phyloP scores from a whole-genome alignment of 2,888 invertebrate species.

The Aspidapion aeneum region DNA sequence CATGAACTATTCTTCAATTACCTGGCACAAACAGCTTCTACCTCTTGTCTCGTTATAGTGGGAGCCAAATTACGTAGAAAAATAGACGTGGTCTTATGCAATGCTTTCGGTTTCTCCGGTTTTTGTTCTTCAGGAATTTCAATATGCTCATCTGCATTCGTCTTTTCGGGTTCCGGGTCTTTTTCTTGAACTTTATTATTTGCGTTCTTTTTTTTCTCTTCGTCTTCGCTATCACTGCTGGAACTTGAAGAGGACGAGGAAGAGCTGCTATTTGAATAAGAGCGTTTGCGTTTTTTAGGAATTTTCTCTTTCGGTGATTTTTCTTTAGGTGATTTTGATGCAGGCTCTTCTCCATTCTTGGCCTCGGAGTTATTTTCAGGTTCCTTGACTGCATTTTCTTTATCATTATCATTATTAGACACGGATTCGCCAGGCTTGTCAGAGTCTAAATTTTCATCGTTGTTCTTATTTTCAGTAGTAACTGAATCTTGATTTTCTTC shows the following conservation, averaged over 20 bases:
- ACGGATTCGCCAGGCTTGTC: slow-evolving; percentile 13
- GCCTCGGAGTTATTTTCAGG: slow-evolving; percentile 48
- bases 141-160: slow-evolving; percentile 40
- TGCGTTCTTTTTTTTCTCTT: slow-evolving; percentile 28
- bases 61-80: slow-evolving; percentile 95
- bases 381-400: slow-evolving; percentile 45
- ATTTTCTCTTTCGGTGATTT: slow-evolving; percentile 2
- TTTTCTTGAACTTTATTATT: slow-evolving; percentile 37
- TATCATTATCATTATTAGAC: slow-evolving; percentile 21
- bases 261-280: slow-evolving; percentile 51
- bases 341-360: slow-evolving; percentile 1
- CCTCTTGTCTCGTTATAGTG: slow-evolving; percentile 93
- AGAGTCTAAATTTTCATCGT: slow-evolving; percentile 29
- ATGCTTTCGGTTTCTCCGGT: slow-evolving; percentile 60
- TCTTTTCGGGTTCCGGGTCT: slow-evolving; percentile 36
- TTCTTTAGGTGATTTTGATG: too few relatives aligned
- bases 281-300: slow-evolving; percentile 48
- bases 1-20: too few relatives aligned
- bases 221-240: slow-evolving; percentile 51
- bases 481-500: slow-evolving; percentile 47
- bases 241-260: slow-evolving; percentile 50
- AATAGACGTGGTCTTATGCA: slow-evolving; percentile 96
- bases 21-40: slow-evolving; percentile 71
- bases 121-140: slow-evolving; percentile 51
- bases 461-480: slow-evolving; percentile 46